These are phyloP conservation scores for Rhysida immarginata DNA, from an alignment of 1,140 invertebrate species.

Conservation along the genomic window DNA sequence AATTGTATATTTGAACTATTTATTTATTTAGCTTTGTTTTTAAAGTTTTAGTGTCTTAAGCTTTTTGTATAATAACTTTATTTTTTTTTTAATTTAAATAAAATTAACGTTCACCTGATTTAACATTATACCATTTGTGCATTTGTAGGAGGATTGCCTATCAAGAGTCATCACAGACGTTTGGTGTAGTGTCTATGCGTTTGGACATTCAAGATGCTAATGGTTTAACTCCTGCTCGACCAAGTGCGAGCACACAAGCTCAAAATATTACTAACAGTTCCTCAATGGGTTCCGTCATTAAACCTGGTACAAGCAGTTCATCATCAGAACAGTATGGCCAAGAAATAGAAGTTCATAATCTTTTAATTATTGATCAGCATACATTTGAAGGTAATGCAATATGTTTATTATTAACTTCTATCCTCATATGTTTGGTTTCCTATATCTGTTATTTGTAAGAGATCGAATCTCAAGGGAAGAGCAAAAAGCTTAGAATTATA, in stretches of 20 bases:
- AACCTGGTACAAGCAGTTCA: slow-evolving; percentile 10
- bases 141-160: slow-evolving; percentile 68
- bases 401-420: too few relatives aligned
- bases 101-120: not conserved
- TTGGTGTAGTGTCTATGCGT: slow-evolving; percentile 81
- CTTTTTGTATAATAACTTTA: too few relatives aligned
- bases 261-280: slow-evolving; percentile 36
- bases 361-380: slow-evolving; percentile 88
- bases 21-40: too few relatives aligned
- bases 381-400: slow-evolving; percentile 81
- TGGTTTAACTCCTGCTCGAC: slow-evolving; percentile 47
- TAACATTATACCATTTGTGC: too few relatives aligned
- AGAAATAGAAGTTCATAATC: slow-evolving; percentile 82
- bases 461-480: too few relatives aligned
- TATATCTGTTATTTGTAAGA: too few relatives aligned
- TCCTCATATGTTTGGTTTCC: too few relatives aligned
- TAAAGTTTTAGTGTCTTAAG: too few relatives aligned
- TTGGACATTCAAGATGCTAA: slow-evolving; percentile 61
- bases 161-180: slow-evolving; percentile 84
- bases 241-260: slow-evolving; percentile 62
- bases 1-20: too few relatives aligned
- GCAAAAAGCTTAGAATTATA: too few relatives aligned
- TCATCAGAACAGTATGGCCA: slow-evolving; percentile 36
- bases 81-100: not conserved
- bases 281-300: slow-evolving; percentile 24